Evolutionary conservation across 2,888 invertebrate species (phyloP), one percentile per base, ranked within the genome.

Genomic region (Rambutsinella grinnellia): DNA sequence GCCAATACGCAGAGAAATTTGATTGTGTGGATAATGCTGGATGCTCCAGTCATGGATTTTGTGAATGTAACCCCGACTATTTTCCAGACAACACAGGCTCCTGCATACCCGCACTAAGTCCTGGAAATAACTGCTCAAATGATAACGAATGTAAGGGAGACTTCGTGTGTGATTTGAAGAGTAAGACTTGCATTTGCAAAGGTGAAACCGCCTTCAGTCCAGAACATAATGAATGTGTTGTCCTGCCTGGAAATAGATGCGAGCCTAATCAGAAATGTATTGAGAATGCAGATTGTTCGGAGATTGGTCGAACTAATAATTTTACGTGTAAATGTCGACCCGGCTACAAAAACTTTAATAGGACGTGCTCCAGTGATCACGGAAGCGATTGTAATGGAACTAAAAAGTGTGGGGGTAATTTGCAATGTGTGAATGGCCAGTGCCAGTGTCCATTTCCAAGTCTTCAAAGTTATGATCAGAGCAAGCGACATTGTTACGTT

Each of bases 401-500:
- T 13, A 13, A 36, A 13, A 63, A 63, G 6, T 72, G 72, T 23
- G 23, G 27, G 19, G 58, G 51, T 46, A 53, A 66, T 17, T 72
- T 58, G 23, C 27, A 57, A 1, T 71, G 71, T 36, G 63, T 62
- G 58, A 44, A 24, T 49, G 63, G 63, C 5, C 21, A 10, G 36
- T 71, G 71, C 24, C 62, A 71, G 28, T 71, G 71, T 44, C 54
- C 26, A 21, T 71, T 57, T 51, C 21, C 63, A 10, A 62, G 62
- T n/a, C 24, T 62, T n/a, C 71, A 71, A 44, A 71, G 57, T n/a
- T 71, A 71, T n/a, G 71, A n/a, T n/a, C n/a, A n/a, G n/a, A n/a
- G 63, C 44, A 19, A 47, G 10, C 63, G 71, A n/a, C 51, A 63
- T 2, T 57, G 63, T 26, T 36, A 62, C 47, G n/a, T n/a, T n/a